Evolutionary conservation across 2,888 invertebrate genomes (phyloP).

Genomic region (Pachydiplax longipennis): DNA sequence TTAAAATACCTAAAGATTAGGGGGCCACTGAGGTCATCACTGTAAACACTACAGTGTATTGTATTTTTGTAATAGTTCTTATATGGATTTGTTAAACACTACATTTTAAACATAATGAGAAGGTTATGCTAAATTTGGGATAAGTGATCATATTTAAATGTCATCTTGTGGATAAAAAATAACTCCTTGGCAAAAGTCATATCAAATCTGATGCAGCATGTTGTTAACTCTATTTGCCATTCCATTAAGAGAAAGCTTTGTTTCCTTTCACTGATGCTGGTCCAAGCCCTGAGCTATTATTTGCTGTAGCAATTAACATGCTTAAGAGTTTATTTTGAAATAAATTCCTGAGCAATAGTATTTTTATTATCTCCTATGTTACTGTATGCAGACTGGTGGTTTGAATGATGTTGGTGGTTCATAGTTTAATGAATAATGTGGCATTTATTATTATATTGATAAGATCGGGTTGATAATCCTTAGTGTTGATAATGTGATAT

Average conservation of each 20-base stretch:
- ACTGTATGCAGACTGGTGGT: background rate
- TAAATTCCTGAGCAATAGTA: background rate
- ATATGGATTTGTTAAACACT: slow-evolving; percentile 36
- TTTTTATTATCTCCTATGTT: background rate
- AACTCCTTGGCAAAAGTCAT: background rate
- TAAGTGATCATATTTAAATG: background rate
- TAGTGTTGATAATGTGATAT: background rate
- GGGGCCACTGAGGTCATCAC: slow-evolving; percentile 32
- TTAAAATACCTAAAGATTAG: slow-evolving; percentile 18
- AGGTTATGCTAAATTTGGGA: background rate
- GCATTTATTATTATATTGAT: background rate
- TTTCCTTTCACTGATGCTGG: background rate
- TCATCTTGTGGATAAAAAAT: background rate
- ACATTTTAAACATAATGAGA: slow-evolving; percentile 6
- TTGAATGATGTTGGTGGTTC: background rate
- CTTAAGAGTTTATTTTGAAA: background rate
- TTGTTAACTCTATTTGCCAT: background rate
- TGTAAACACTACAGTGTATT: slow-evolving; percentile 36
- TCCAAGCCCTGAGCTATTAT: background rate
- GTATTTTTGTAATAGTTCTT: slow-evolving; percentile 42
- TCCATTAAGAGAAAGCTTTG: background rate
- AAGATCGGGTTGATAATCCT: background rate
- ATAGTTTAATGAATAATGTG: background rate
- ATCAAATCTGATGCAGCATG: background rate
- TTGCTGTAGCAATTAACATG: background rate